Evolutionary conservation across 2,797 vertebrate genomes (phyloP), one percentile per base, ranked within the genome.

Genomic region (Limosa lapponica): DNA sequence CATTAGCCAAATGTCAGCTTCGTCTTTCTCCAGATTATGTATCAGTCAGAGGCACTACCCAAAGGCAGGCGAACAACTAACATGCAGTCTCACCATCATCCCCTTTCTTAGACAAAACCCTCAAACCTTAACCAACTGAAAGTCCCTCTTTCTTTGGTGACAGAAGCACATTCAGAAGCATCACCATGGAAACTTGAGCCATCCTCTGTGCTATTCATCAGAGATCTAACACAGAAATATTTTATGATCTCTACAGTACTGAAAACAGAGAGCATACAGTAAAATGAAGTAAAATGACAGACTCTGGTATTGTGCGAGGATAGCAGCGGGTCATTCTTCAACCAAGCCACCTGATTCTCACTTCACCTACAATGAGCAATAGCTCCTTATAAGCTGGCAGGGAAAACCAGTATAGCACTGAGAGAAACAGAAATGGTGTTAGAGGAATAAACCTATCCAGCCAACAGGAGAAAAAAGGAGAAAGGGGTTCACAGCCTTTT

Each of bases 161-260:
- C 67, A 87, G 91, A 95, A 95, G 82, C 83, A 94, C 64, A 93
- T 93, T 93, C 81, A 94, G 64, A 89, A 93, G 64, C 58, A 95
- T 92, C 93, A 89, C 92, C 93, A 96, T 95, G 95, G 96, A 92
- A 95, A 97, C 95, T 78, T 19, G 6, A 95, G 86, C 81, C 67
- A 93, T 93, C 71, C 65, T 78, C 78, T 82, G 59, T 69, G 67
- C 48, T 89, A 85, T 84, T 95, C 82, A 95, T 82, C 83, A 89
- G 34, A 71, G 52, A 80, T 89, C 39, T 34, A 82, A 59, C 54
- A 77, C 24, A 84, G 89, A 95, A 95, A 89, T 95, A 90, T 91
- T 93, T 92, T 87, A 92, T 91, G 41, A 92, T 92, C 74, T 85
- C 48, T 82, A 19, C 1, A 0, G 46, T 78, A 87, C 71, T 48